Base-by-base conservation (phyloP, 2,888 invertebrate species). In the Eurytoma californica region DNA sequence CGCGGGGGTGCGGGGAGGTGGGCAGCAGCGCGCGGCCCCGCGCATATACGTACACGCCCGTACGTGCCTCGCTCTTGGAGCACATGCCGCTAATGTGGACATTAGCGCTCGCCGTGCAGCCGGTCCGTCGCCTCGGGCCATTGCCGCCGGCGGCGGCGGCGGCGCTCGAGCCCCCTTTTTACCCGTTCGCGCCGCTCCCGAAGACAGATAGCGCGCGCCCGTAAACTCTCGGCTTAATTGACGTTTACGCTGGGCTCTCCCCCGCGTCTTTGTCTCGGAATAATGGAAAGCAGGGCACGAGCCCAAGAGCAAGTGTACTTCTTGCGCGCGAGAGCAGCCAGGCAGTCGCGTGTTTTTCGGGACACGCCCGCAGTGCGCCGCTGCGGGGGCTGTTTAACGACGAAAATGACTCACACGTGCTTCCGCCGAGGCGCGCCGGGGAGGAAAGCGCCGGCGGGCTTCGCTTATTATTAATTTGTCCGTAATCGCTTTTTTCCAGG, bases 51-150 rank as follows among this genome's bases (percentile, higher is more conserved):
- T n/a, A 14, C 9, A 49, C 63, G 39, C 39, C 13, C 7, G 67
- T 51, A 63, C 30, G 65, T 58, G 51, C 70, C 51, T 84, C 84
- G 86, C 87, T 87, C 86, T 86, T 85, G 86, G 85, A 86, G 84
- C 89, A 87, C 86, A 88, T 88, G 89, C 85, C 85, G 87, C 86
- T 88, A 88, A 88, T 88, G 88, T 87, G 87, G 84, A 84, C 83
- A 83, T 83, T 85, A 84, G 82, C 82, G 12, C 47, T 20, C 77
- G 80, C 51, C 63, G 47, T 4, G 70, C 80, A 80, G 73, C 73
- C 80, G 77, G 69, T 73, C 65, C 69, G 55, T 14, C 63, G 77
- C 80, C 73, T 77, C 65, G 68, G 69, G 73, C 76, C 67, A 67
- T 79, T 63, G 74, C 65, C 69, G 47, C 30, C 68, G 63, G 20